These are phyloP conservation scores for Pardosa pseudoannulata DNA, from an alignment of 2,888 invertebrate species.

Conservation along the genomic window DNA sequence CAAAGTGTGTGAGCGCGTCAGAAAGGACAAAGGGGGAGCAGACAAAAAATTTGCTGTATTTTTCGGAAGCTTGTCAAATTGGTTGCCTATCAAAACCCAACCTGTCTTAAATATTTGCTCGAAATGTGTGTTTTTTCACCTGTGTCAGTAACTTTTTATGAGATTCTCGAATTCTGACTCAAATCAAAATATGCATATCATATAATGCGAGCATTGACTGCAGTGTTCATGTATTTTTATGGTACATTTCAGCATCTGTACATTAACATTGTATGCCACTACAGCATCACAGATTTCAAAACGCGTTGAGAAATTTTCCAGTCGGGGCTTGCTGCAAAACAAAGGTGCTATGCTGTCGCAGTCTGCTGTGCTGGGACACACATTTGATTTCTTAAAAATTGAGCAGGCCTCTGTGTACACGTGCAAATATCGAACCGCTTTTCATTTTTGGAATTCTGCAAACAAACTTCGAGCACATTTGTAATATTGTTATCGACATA, in stretches of 20 bases:
- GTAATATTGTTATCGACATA: too few species aligned
- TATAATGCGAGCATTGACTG: neutral
- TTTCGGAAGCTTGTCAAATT: too few species aligned
- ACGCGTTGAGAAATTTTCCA: too few species aligned
- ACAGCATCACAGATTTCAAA: neutral
- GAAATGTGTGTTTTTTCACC: neutral
- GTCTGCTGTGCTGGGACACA: too few species aligned
- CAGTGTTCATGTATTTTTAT: neutral
- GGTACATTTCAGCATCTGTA: neutral
- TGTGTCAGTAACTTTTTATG: neutral
- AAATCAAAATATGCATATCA: conserved; percentile 6
- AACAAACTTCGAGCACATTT: too few species aligned
- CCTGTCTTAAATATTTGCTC: conserved; percentile 8
- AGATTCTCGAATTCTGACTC: neutral
- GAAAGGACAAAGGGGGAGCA: neutral
- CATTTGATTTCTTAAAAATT: too few species aligned
- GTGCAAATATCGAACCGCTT: too few species aligned
- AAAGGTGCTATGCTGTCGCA: too few species aligned
- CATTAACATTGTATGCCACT: neutral
- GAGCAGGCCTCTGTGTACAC: too few species aligned
- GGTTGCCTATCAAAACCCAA: neutral
- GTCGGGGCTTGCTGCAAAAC: too few species aligned
- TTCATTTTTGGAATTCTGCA: too few species aligned
- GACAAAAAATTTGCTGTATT: neutral
- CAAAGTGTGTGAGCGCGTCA: conserved; percentile 13